Conservation (phyloP, 2,888 invertebrate genomes). For the Gymnoscelis rufifasciata region DNA sequence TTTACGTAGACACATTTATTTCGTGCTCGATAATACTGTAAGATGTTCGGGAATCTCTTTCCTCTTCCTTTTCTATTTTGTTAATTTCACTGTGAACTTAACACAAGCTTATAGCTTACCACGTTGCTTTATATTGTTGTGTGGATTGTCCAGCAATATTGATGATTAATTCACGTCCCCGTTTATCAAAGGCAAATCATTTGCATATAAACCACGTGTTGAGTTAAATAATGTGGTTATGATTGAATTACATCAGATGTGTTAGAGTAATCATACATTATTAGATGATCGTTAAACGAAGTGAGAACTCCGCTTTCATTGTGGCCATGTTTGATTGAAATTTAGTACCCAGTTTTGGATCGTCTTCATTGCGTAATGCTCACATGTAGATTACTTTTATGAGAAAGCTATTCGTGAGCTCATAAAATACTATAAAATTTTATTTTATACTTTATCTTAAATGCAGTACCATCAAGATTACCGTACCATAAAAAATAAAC, state of each 20-base stretch:
- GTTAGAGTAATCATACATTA: slow-evolving; percentile 28
- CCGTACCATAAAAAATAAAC: no score
- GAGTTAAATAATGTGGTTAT: slow-evolving; percentile 63
- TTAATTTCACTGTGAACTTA: no score
- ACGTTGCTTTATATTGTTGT: no score
- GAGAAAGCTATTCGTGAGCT: neutral
- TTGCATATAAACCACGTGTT: slow-evolving; percentile 72
- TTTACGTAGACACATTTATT: neutral
- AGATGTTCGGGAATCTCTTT: no score
- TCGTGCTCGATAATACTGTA: neutral
- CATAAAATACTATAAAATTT: no score
- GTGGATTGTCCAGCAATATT: no score
- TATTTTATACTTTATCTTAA: no score
- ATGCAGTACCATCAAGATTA: no score
- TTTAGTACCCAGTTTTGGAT: slow-evolving; percentile 9
- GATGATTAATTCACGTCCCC: no score
- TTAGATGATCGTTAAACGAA: slow-evolving; percentile 23
- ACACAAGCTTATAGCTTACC: no score
- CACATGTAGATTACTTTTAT: slow-evolving; percentile 4
- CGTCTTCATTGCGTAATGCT: slow-evolving; percentile 8
- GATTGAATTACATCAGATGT: slow-evolving; percentile 50
- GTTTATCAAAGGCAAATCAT: no score
- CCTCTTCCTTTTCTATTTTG: no score
- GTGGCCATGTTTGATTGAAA: slow-evolving; percentile 18
- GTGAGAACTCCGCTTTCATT: slow-evolving; percentile 18